Percentiles rank a stretch among this genome's conserved stretches.
phyloP scores from a whole-genome alignment of 2,888 invertebrate genomes.

The Heliconius sara region DNA sequence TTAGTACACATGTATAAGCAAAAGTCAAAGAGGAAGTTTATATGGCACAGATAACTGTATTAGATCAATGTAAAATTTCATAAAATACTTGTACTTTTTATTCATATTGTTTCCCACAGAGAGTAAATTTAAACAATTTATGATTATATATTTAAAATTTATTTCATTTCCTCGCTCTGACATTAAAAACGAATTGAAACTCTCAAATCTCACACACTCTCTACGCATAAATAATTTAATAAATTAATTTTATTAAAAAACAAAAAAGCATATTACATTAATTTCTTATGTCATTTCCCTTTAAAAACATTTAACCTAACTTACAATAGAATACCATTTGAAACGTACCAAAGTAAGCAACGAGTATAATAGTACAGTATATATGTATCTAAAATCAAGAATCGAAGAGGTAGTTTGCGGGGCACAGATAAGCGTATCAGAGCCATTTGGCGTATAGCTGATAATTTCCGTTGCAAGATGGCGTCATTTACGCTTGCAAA shows the following conservation, averaged over 20 bases:
- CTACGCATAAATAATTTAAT: background rate
- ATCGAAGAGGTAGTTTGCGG: slow-evolving; percentile 45
- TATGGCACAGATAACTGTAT: slow-evolving; percentile 50
- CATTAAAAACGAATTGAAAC: background rate
- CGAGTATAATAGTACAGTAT: slow-evolving; percentile 8
- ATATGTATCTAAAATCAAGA: slow-evolving; percentile 43
- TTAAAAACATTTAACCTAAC: background rate
- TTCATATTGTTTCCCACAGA: too few species aligned
- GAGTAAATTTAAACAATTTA: too few species aligned
- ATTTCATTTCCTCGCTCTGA: too few species aligned
- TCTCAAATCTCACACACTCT: too few species aligned
- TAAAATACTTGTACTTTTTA: too few species aligned
- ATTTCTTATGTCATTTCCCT: background rate
- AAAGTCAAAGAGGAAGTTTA: slow-evolving; percentile 44
- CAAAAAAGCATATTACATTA: background rate
- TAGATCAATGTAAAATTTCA: slow-evolving; percentile 22
- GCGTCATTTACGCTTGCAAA: slow-evolving; percentile 48
- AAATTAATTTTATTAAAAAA: background rate
- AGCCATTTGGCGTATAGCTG: slow-evolving; percentile 51
- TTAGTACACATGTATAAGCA: slow-evolving; percentile 28
- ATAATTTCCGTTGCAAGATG: slow-evolving; percentile 54
- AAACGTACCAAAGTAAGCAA: slow-evolving; percentile 19
- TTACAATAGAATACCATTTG: slow-evolving; percentile 4
- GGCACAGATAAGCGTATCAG: slow-evolving; percentile 51
- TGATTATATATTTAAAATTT: too few species aligned